Evolutionary conservation across 2,113 vertebrate genomes (phyloP).

Genomic region (Probosciger aterrimus): DNA sequence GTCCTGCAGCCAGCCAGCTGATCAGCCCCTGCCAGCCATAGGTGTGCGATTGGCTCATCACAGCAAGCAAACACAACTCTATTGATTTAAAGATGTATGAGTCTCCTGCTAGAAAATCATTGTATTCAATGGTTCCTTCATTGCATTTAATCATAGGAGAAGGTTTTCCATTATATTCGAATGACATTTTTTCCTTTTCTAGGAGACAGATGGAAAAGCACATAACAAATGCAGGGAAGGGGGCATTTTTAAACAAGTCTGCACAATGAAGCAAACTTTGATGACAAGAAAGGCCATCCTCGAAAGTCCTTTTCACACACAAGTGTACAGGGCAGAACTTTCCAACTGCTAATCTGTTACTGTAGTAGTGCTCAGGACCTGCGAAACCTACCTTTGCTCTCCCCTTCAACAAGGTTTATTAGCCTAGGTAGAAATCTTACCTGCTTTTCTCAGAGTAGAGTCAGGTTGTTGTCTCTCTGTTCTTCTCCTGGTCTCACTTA

Average conservation of each 20-base stretch:
- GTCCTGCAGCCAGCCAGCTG: background rate
- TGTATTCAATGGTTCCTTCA: background rate
- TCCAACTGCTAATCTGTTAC: background rate
- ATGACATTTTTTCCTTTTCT: background rate
- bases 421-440: background rate
- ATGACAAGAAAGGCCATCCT: background rate
- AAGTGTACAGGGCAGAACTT: background rate
- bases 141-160: background rate
- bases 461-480: background rate
- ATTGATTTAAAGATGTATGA: constrained; percentile 27
- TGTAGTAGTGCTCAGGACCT: background rate
- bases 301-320: background rate
- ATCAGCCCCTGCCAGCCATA: background rate
- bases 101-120: constrained; percentile 25
- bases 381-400: background rate
- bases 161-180: constrained; percentile 12
- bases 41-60: background rate
- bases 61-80: background rate
- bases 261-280: background rate
- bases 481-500: background rate
- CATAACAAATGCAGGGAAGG: background rate
- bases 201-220: background rate
- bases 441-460: background rate
- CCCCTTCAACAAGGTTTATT: background rate
- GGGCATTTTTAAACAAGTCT: background rate